phyloP scores from a whole-genome alignment of 2,113 vertebrate genomes.

The Philantomba maxwellii region DNA sequence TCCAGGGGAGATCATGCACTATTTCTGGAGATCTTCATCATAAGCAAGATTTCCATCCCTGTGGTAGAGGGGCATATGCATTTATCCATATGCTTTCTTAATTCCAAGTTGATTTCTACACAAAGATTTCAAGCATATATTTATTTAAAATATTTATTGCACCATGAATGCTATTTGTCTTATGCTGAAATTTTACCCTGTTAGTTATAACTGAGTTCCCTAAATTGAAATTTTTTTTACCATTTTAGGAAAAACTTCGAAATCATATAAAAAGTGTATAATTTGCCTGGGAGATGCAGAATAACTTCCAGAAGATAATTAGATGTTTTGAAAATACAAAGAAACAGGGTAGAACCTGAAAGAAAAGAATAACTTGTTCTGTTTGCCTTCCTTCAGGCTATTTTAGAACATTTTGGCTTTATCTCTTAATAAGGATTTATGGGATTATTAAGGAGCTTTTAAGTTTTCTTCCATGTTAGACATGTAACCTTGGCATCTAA shows the following conservation, averaged over 20 bases:
- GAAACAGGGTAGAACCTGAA: not conserved
- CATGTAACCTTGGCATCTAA: not conserved
- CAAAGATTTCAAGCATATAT: not conserved
- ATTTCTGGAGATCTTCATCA: not conserved
- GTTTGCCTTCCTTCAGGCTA: not conserved
- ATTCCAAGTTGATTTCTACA: not conserved
- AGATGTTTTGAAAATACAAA: not conserved
- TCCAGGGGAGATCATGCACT: not conserved
- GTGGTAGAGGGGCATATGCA: not conserved
- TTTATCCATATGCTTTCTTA: not conserved
- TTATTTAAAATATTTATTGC: not conserved
- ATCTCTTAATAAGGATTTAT: not conserved
- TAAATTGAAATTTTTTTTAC: not conserved
- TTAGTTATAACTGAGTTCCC: constrained; percentile 14
- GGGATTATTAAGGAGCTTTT: not conserved
- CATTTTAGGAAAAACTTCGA: not conserved
- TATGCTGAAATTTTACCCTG: not conserved
- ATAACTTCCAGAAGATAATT: constrained; percentile 15
- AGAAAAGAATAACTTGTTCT: not conserved
- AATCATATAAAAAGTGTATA: not conserved
- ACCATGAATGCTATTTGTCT: not conserved
- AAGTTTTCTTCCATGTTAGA: not conserved
- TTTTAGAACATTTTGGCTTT: not conserved
- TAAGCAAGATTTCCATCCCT: not conserved
- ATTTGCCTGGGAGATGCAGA: constrained; percentile 5